These are phyloP conservation scores for Brachirus orientalis DNA, from an alignment of 2,113 vertebrate genomes.

Conservation along the genomic window DNA sequence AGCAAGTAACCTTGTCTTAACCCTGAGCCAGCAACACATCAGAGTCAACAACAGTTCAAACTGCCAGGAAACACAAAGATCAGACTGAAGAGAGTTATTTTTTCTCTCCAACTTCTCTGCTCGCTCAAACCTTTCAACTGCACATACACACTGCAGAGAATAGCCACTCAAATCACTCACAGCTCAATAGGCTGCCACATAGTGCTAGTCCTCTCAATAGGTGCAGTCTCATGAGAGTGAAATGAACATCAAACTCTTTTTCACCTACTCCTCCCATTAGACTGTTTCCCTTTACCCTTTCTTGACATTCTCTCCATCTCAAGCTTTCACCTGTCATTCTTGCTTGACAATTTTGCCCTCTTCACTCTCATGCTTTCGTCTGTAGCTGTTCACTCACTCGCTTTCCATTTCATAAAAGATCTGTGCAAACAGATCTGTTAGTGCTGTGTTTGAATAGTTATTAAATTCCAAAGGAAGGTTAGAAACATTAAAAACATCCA, in stretches of 20 bases:
- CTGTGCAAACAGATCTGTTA: too few species aligned
- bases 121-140: slow-evolving; percentile 60
- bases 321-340: slow-evolving; percentile 44
- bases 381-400: slow-evolving; percentile 37
- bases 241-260: slow-evolving; percentile 70
- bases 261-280: slow-evolving; percentile 56
- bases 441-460: slow-evolving; percentile 22
- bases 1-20: slow-evolving; percentile 52
- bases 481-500: slow-evolving; percentile 44
- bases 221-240: slow-evolving; percentile 55
- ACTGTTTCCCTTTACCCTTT: slow-evolving; percentile 50
- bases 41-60: slow-evolving; percentile 61
- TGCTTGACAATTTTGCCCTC: slow-evolving; percentile 57
- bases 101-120: slow-evolving; percentile 41
- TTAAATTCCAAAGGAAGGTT: slow-evolving; percentile 32
- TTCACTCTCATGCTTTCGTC: slow-evolving; percentile 26
- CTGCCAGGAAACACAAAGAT: slow-evolving; percentile 48
- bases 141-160: slow-evolving; percentile 50
- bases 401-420: too few species aligned
- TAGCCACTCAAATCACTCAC: slow-evolving; percentile 72
- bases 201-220: slow-evolving; percentile 65
- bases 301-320: slow-evolving; percentile 58
- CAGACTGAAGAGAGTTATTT: slow-evolving; percentile 42
- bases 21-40: slow-evolving; percentile 40
- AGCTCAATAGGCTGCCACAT: slow-evolving; percentile 69